Base-by-base conservation (phyloP, 2,888 invertebrate species). In the Idaea aversata region DNA sequence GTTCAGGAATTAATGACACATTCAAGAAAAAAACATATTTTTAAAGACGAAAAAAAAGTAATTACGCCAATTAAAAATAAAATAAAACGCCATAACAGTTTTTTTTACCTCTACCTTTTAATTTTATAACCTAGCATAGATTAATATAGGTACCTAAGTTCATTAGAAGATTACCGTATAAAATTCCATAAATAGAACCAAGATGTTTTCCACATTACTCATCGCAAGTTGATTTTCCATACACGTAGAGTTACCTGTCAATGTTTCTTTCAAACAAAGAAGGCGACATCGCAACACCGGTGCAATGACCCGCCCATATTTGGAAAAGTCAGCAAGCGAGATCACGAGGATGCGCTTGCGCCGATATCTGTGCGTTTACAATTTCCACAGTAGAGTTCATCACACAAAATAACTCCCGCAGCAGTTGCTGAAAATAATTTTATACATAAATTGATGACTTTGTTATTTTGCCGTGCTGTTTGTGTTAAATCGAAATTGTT, bases 281-380 rank as follows among this genome's bases (percentile, higher is more conserved):
- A 79, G 71, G 77, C 76, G 75, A 72, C 71, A 64, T 59, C 47
- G 47, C 47, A 13, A 47, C 47, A 47, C 13, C 79, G 82, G 90
- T 76, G 84, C 90, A 88, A 84, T 80, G 90, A 89, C 90, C 91
- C 82, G 78, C 78, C 91, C 90, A 86, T 90, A 89, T 90, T 89
- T 86, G 90, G 89, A 79, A 77, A 83, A 86, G 81, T 77, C 84
- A 84, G 81, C 84, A 77, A 78, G 81, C 77, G 75, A 79, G 77
- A 75, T 76, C 70, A 74, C 72, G 74, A 72, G 70, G 73, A 71
- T 72, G 72, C 67, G 66, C 70, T 67, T 71, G 75, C 70, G 72
- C 70, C 58, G 16, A 58, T 58, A 58, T 72, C 72, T 76, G 74
- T 75, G 73, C 77, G 72, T 66, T 70, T 67, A 68, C 69, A 67